Conservation (phyloP, 2,797 vertebrate genomes). For the Pseudocheirus occidentalis region DNA sequence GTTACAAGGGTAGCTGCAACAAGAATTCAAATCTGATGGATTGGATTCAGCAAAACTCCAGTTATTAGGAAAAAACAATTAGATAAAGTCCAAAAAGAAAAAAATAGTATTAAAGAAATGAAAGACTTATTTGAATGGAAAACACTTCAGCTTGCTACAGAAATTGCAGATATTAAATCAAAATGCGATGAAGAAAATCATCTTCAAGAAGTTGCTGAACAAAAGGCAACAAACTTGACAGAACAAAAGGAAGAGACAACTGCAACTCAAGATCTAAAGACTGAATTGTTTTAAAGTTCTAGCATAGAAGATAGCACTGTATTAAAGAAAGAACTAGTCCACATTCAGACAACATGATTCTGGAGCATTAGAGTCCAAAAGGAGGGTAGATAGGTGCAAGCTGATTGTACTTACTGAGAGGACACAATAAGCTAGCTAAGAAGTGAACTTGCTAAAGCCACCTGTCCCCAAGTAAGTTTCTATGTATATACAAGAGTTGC, state of each 20-base stretch:
- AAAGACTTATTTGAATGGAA: constrained; percentile 97
- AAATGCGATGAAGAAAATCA: constrained; percentile 93
- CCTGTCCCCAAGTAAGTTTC: constrained; percentile 92
- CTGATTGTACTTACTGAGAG: too few species aligned
- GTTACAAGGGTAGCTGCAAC: constrained; percentile 94
- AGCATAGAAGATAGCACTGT: constrained; percentile 91
- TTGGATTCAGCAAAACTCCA: constrained; percentile 84
- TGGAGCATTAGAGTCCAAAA: constrained; percentile 91
- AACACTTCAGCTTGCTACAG: constrained; percentile 92
- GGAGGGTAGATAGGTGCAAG: constrained; percentile 88
- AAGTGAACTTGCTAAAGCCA: constrained; percentile 93
- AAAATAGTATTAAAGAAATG: constrained; percentile 97
- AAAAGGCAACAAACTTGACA: constrained; percentile 85
- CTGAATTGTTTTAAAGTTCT: constrained; percentile 88
- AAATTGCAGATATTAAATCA: constrained; percentile 94
- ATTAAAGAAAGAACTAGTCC: constrained; percentile 93
- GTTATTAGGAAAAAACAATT: constrained; percentile 88
- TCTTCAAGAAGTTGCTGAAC: constrained; percentile 88
- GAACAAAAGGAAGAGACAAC: constrained; percentile 89
- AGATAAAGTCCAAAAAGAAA: constrained; percentile 92
- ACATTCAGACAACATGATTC: constrained; percentile 95
- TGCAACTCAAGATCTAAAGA: constrained; percentile 88
- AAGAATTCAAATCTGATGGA: constrained; percentile 87
- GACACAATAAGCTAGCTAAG: constrained; percentile 91
- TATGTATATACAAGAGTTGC: constrained; percentile 94